These are phyloP conservation scores for Schizotus pectinicornis DNA, from an alignment of 2,888 invertebrate species.

Conservation along the genomic window DNA sequence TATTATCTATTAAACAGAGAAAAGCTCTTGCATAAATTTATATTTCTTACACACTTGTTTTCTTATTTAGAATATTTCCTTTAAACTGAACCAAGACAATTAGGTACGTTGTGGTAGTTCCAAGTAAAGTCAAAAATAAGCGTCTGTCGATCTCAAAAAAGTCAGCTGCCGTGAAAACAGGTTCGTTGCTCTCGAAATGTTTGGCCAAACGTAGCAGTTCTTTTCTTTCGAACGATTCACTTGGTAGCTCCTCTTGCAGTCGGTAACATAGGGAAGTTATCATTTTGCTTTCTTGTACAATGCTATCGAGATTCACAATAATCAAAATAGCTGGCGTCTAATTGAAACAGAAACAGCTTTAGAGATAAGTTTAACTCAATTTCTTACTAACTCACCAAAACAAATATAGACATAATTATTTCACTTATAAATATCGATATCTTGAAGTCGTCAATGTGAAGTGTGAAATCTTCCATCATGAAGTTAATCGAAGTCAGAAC, in stretches of 20 bases:
- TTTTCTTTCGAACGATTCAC: not conserved
- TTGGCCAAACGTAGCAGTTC: not conserved
- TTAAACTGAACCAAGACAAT: not conserved
- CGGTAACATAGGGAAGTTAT: not conserved
- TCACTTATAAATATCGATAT: too few species aligned
- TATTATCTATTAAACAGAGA: too few species aligned
- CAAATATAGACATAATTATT: too few species aligned
- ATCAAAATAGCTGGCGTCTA: not conserved
- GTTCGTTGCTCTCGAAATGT: not conserved
- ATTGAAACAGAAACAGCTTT: not conserved
- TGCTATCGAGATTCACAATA: not conserved
- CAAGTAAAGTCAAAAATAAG: not conserved
- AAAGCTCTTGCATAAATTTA: too few species aligned
- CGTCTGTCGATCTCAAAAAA: slow-evolving; percentile 2
- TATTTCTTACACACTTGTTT: not conserved
- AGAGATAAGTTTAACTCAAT: too few species aligned
- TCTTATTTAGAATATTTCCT: not conserved
- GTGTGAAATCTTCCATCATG: too few species aligned
- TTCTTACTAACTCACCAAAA: too few species aligned
- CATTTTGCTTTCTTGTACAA: not conserved
- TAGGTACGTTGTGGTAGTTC: not conserved
- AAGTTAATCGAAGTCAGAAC: too few species aligned
- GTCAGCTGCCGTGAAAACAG: not conserved
- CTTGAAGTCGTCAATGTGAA: too few species aligned
- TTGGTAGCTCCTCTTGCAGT: not conserved